Base-by-base conservation (phyloP, 1,140 invertebrate genomes). In the Saxidomus purpurata region DNA sequence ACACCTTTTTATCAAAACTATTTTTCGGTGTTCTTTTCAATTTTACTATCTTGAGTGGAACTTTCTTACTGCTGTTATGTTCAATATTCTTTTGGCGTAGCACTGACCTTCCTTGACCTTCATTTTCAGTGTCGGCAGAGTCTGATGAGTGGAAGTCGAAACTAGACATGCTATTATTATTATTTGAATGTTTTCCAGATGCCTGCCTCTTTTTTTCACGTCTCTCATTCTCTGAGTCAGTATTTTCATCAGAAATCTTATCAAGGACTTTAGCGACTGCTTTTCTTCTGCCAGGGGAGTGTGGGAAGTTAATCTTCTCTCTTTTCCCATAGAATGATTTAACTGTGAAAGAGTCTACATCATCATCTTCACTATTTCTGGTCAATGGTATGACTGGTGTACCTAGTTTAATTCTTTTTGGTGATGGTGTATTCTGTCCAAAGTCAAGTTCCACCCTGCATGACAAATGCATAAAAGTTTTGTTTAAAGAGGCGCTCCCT, bases 141-240 rank as follows among this genome's bases (percentile, higher is more conserved):
- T 67, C 74, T 25, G 86, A 88, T 17, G 86, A 80, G 43, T 81
- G 86, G 36, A 88, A 88, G 19, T 80, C 86, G 69, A 81, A 88
- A 25, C 28, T 61, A 2, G 76, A 82, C 19, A 34, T 28, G 22
- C 19, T 55, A 38, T 36, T 36, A 13, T 61, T 49, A n/a, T 63
- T 69, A 22, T n/a, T n/a, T n/a, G 19, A 19, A 25, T 28, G n/a
- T 63, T 63, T 63, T 9, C 4, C n/a, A 9, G n/a, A 9, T 11
- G 22, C 52, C 8, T 13, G 13, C 28, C 28, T 67, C 31, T 36
- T 67, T 31, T 31, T 3, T 1, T 3, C 36, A 38, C 1, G 34
- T 71, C 22, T 71, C 15, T 82, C 59, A 61, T 31, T 52, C 28
- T 47, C 63, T 4, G 63, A 31, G 22, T 85, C 83, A 3, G 83